Evolutionary conservation across 2,888 invertebrate species (phyloP).

Genomic region (Drosophila villosipedis): DNA sequence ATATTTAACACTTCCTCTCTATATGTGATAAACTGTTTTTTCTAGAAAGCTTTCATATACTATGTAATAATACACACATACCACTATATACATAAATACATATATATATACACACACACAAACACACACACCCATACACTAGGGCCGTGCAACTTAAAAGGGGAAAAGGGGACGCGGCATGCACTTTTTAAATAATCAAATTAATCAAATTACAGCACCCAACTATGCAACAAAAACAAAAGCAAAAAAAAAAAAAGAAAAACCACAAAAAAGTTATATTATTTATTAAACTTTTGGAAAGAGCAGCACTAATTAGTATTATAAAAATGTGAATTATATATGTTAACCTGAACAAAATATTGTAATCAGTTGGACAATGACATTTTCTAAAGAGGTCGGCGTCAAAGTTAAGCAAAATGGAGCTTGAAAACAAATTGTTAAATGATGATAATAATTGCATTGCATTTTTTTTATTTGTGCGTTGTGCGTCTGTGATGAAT

Average conservation of each 20-base stretch:
- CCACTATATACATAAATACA: constrained; percentile 16
- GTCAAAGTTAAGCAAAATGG: constrained; percentile 52
- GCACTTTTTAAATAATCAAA: constrained; percentile 46
- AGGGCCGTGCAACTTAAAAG: constrained; percentile 51
- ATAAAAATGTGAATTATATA: constrained; percentile 22
- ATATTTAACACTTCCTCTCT: constrained; percentile 81
- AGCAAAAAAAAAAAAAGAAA: background rate
- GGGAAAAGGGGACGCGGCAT: constrained; percentile 46
- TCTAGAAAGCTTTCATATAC: constrained; percentile 77
- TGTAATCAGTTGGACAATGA: constrained; percentile 35
- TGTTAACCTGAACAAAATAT: background rate
- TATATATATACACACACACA: constrained; percentile 16
- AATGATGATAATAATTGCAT: constrained; percentile 76
- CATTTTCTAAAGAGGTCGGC: constrained; percentile 24
- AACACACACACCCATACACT: constrained; percentile 22
- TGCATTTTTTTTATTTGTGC: constrained; percentile 69
- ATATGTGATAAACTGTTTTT: constrained; percentile 80
- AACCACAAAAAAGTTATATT: constrained; percentile 30
- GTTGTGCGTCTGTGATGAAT: constrained; percentile 78
- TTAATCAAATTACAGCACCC: constrained; percentile 36
- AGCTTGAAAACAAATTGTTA: constrained; percentile 77
- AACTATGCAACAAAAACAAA: constrained; percentile 14
- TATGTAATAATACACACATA: constrained; percentile 44
- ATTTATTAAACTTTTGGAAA: constrained; percentile 45
- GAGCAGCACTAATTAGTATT: constrained; percentile 53